Evolutionary conservation across 2,888 invertebrate species (phyloP).

Genomic region (Spatulosminthurus flaviceps): DNA sequence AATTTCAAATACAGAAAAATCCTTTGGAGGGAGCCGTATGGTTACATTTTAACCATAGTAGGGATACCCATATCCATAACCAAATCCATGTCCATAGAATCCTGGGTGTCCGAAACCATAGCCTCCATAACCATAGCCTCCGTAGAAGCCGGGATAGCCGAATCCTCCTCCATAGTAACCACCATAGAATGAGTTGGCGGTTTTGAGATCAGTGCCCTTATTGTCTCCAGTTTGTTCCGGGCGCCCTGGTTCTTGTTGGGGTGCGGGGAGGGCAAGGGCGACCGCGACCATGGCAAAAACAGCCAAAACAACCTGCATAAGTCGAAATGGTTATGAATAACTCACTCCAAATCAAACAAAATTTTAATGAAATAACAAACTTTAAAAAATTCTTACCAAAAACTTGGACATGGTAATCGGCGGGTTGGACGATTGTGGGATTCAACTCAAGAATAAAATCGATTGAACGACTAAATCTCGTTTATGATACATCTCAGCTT

Average conservation of each 20-base stretch:
- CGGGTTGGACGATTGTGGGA: no score
- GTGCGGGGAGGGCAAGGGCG: slow-evolving; percentile 16
- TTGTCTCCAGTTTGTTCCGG: background rate
- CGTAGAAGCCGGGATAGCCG: background rate
- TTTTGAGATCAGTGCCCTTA: slow-evolving; percentile 11
- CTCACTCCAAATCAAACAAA: no score
- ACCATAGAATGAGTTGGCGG: slow-evolving; percentile 32
- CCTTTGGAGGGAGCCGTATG: background rate
- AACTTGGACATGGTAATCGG: no score
- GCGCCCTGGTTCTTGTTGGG: background rate
- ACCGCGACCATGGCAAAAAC: slow-evolving; percentile 21
- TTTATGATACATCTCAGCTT: no score
- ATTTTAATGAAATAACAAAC: no score
- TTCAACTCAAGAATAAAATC: no score
- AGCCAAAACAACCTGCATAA: background rate
- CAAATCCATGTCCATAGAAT: slow-evolving; percentile 22
- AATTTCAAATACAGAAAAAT: no score
- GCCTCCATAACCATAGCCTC: background rate
- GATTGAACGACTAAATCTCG: no score
- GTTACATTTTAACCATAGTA: background rate
- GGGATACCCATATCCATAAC: background rate
- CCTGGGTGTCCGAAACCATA: background rate
- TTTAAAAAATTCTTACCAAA: no score
- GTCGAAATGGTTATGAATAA: no score
- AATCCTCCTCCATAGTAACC: slow-evolving; percentile 28